Percentiles rank a stretch among this genome's conserved stretches.
Conservation (phyloP, 2,113 vertebrate species). For the Protobothrops mucrosquamatus region DNA sequence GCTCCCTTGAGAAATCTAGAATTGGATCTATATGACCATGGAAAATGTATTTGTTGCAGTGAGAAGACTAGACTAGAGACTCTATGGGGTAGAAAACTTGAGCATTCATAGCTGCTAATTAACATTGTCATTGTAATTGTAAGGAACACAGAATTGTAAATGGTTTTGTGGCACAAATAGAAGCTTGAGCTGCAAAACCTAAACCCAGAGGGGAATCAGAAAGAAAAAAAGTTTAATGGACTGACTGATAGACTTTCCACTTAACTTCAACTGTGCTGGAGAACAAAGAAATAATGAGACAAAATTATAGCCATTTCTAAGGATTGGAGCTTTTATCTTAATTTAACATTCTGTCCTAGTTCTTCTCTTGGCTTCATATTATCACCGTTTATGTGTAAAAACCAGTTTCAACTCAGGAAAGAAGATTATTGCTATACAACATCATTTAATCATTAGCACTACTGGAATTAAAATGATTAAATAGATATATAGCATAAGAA, state of each 20-base stretch:
- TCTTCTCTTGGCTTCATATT: constrained; percentile 1
- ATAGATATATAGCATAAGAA: neutral
- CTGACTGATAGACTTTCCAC: constrained; percentile 24
- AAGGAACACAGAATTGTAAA: neutral
- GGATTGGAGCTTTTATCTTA: constrained; percentile 25
- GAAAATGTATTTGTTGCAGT: neutral
- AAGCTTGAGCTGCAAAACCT: neutral
- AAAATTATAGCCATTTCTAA: constrained; percentile 28
- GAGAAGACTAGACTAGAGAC: neutral
- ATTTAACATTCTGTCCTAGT: constrained; percentile 25
- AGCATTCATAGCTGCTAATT: neutral
- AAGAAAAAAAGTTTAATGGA: neutral
- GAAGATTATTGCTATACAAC: constrained; percentile 35
- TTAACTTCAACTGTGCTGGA: constrained; percentile 26
- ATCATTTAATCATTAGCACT: constrained; percentile 35
- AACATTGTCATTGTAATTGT: neutral
- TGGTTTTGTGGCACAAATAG: neutral
- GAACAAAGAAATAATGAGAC: neutral
- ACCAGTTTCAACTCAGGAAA: constrained; percentile 31
- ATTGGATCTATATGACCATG: neutral
- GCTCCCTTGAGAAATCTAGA: neutral
- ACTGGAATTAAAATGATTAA: constrained; percentile 26
- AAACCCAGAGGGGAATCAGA: neutral
- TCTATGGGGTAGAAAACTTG: neutral
- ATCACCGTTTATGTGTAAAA: constrained; percentile 37